A percentile compares a stretch with the other conserved stretches of the same genome.
Evolutionary conservation across 2,797 vertebrate species (phyloP).

Genomic region (Lates japonicus): DNA sequence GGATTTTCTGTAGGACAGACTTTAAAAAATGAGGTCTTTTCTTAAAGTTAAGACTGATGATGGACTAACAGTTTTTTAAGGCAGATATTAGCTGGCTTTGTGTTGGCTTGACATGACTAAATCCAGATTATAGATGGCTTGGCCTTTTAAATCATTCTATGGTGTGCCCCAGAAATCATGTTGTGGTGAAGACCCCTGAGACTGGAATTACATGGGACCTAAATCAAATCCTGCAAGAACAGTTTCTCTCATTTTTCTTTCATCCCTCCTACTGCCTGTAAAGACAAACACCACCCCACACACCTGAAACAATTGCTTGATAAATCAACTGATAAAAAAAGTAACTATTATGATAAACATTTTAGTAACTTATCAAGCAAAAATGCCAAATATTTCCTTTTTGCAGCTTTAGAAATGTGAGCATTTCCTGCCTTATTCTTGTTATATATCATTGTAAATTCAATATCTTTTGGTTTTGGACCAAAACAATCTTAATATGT

Average conservation of each 20-base stretch:
- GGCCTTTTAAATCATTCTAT: slow-evolving; percentile 51
- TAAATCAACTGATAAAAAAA: not conserved
- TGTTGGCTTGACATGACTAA: slow-evolving; percentile 55
- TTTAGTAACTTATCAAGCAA: not conserved
- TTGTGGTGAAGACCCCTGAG: slow-evolving; percentile 25
- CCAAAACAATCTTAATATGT: not conserved
- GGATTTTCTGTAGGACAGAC: slow-evolving; percentile 17
- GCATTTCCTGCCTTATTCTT: not conserved
- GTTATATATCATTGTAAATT: not conserved
- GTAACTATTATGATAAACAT: not conserved
- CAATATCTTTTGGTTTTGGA: not conserved
- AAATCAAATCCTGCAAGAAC: slow-evolving; percentile 34
- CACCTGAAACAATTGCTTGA: not conserved
- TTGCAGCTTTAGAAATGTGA: not conserved
- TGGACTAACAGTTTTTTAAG: slow-evolving; percentile 42
- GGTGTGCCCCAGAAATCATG: slow-evolving; percentile 45
- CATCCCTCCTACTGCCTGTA: not conserved
- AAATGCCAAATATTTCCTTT: not conserved
- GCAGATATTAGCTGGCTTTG: slow-evolving; percentile 53
- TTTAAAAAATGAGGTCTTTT: slow-evolving; percentile 24
- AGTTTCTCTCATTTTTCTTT: not conserved
- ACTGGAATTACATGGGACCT: slow-evolving; percentile 47
- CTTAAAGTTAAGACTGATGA: slow-evolving; percentile 35
- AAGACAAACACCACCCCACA: not conserved
- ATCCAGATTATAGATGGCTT: slow-evolving; percentile 64